phyloP scores from a whole-genome alignment of 2,797 vertebrate species.

The Spondyliosoma cantharus region DNA sequence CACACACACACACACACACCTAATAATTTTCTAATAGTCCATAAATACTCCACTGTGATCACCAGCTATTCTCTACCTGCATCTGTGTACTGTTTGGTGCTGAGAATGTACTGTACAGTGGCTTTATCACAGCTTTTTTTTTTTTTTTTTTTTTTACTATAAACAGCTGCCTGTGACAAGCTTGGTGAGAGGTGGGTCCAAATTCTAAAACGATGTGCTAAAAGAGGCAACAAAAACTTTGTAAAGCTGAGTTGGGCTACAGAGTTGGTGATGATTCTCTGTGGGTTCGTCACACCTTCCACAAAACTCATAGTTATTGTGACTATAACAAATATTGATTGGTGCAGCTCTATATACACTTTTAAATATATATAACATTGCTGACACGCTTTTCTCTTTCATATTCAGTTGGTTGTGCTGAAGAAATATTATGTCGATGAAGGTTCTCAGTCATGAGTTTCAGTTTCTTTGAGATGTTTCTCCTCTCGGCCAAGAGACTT shows the following conservation, averaged over 20 bases:
- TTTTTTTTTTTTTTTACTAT: neutral
- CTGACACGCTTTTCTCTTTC: neutral
- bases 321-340: neutral
- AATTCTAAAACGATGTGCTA: neutral
- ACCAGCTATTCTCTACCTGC: neutral
- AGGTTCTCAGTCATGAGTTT: too few species aligned
- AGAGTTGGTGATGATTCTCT: neutral
- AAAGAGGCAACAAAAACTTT: neutral
- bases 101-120: neutral
- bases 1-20: too few species aligned
- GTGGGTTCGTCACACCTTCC: neutral
- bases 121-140: neutral
- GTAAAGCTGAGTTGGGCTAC: neutral
- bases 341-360: neutral
- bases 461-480: too few species aligned
- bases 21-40: too few species aligned
- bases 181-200: neutral
- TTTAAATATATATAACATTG: neutral
- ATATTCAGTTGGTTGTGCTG: neutral
- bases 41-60: neutral
- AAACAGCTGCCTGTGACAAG: too few species aligned
- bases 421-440: too few species aligned
- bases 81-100: neutral
- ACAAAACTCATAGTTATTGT: neutral
- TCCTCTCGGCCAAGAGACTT: too few species aligned